A percentile compares a stretch with the other conserved stretches of the same genome.
Evolutionary conservation across 2,888 invertebrate genomes (phyloP).

Genomic region (Adela reaumurella): DNA sequence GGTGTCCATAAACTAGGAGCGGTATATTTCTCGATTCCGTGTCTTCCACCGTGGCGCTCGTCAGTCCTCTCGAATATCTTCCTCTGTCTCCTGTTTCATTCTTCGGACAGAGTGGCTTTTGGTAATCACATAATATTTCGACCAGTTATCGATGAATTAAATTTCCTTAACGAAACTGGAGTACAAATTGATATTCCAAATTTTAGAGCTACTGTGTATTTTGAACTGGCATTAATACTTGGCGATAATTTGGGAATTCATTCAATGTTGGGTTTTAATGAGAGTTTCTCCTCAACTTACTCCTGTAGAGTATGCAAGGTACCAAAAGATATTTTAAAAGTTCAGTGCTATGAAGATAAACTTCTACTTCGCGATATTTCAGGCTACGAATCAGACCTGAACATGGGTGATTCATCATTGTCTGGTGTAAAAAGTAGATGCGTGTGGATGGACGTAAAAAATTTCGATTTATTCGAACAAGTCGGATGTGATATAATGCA

Average conservation of each 20-base stretch:
- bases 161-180: slow-evolving; percentile 4
- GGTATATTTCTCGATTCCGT: slow-evolving; percentile 7
- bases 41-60: slow-evolving; percentile 5
- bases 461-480: slow-evolving; percentile 13
- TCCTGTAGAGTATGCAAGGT: slow-evolving; percentile 5
- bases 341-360: slow-evolving; percentile 3
- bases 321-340: slow-evolving; percentile 4
- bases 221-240: slow-evolving; percentile 9
- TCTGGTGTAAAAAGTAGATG: slow-evolving; percentile 14
- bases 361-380: not conserved
- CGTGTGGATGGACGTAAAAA: slow-evolving; percentile 10
- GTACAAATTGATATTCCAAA: slow-evolving; percentile 1
- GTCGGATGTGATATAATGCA: slow-evolving; percentile 16
- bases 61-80: slow-evolving; percentile 7
- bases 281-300: slow-evolving; percentile 9
- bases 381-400: not conserved
- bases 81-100: slow-evolving; percentile 4
- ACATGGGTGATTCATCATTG: not conserved
- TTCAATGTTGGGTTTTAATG: slow-evolving; percentile 10
- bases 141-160: slow-evolving; percentile 2
- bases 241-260: slow-evolving; percentile 13
- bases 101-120: slow-evolving; percentile 6
- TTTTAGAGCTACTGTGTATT: slow-evolving; percentile 6
- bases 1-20: slow-evolving; percentile 12
- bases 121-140: slow-evolving; percentile 7